These are phyloP conservation scores for Tachycineta bicolor DNA, from an alignment of 2,113 vertebrate species.

Conservation along the genomic window DNA sequence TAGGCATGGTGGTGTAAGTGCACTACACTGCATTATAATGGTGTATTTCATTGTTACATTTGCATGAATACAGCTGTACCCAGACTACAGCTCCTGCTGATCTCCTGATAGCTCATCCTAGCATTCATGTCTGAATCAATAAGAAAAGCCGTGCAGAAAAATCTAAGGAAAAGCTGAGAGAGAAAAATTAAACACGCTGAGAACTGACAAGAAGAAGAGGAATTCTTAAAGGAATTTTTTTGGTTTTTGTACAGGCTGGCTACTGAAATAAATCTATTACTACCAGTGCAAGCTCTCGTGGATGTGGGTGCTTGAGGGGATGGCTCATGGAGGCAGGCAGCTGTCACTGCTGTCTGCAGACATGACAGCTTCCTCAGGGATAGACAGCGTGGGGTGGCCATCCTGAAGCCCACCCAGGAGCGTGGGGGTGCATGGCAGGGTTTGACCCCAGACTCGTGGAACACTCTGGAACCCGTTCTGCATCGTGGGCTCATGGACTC, in stretches of 20 bases:
- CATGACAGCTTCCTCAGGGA: background rate
- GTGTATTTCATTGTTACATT: background rate
- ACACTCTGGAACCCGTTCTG: background rate
- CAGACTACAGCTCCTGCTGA: background rate
- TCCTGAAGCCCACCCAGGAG: accelerated
- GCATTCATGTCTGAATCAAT: background rate
- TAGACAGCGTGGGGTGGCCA: accelerated
- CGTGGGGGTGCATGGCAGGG: accelerated
- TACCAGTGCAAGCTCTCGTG: background rate
- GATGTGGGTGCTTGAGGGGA: background rate
- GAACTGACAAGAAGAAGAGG: background rate
- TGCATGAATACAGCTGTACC: background rate
- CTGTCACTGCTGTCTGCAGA: background rate
- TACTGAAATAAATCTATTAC: background rate
- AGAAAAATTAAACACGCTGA: background rate
- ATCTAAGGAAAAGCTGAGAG: background rate
- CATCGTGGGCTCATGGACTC: background rate
- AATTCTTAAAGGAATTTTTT: background rate
- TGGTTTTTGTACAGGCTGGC: background rate
- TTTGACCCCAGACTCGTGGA: background rate
- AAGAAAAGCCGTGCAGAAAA: background rate
- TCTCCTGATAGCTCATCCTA: background rate
- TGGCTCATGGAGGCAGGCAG: background rate
- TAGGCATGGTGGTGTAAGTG: background rate
- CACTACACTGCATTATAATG: background rate